These are phyloP conservation scores for Coregonus sp. DNA, from an alignment of 2,797 vertebrate species.

Conservation along the genomic window DNA sequence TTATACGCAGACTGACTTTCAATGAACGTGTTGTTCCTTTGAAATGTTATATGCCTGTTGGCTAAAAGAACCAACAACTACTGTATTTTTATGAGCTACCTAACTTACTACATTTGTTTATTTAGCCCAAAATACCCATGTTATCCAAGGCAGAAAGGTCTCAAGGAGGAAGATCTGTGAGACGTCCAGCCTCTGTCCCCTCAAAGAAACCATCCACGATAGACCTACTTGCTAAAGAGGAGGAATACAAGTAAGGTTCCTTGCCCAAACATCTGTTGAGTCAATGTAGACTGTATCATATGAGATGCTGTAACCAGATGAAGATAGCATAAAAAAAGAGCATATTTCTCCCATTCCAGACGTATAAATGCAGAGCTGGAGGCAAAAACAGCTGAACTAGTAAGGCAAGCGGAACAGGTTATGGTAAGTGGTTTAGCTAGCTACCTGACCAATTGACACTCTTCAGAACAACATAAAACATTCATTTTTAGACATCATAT, in stretches of 20 bases:
- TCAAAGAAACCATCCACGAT: constrained; percentile 42
- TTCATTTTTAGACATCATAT: not conserved
- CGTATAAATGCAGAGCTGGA: constrained; percentile 90
- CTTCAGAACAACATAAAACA: not conserved
- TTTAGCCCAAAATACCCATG: constrained; percentile 53
- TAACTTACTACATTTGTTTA: constrained; percentile 7
- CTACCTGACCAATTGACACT: not conserved
- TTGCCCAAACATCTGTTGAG: not conserved
- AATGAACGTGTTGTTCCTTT: not conserved
- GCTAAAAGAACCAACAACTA: not conserved
- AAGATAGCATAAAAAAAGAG: not conserved
- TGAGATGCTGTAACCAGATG: not conserved
- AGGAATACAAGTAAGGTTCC: constrained; percentile 81
- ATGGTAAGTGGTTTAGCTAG: constrained; percentile 76
- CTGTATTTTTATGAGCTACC: not conserved
- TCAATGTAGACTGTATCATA: not conserved
- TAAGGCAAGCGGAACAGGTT: constrained; percentile 86
- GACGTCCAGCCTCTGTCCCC: constrained; percentile 52
- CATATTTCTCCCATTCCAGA: constrained; percentile 65
- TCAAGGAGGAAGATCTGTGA: constrained; percentile 31
- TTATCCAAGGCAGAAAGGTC: constrained; percentile 41
- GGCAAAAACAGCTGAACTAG: constrained; percentile 87
- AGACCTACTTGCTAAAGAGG: constrained; percentile 78
- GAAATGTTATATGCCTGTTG: not conserved
- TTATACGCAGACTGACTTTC: not conserved